Percentiles rank a stretch among this genome's conserved stretches.
Conservation (phyloP, 1,140 invertebrate species). For the Branchinecta lynchi region DNA sequence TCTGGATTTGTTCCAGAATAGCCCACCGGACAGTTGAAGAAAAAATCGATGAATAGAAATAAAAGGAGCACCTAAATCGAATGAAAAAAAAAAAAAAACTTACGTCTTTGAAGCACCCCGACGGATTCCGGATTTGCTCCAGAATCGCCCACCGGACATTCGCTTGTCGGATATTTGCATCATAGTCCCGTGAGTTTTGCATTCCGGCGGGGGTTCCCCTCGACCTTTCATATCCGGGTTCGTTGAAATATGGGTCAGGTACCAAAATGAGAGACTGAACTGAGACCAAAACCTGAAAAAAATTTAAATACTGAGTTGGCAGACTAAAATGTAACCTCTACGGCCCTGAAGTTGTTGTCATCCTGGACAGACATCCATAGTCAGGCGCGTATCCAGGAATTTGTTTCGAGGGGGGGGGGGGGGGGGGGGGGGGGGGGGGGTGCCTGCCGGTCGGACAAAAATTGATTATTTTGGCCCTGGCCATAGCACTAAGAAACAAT, state of each 20-base stretch:
- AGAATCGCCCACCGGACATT: constrained; percentile 92
- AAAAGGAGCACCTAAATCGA: not conserved
- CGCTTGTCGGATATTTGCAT: constrained; percentile 87
- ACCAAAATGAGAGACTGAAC: constrained; percentile 92
- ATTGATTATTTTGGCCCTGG: no score
- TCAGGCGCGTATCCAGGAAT: no score
- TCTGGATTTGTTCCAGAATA: constrained; percentile 80
- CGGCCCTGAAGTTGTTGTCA: no score
- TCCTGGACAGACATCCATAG: no score
- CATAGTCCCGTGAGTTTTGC: constrained; percentile 78
- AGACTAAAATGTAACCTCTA: no score
- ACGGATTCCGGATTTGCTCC: constrained; percentile 76
- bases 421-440: no score
- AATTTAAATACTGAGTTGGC: constrained; percentile 15
- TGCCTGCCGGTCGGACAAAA: no score
- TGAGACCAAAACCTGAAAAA: constrained; percentile 66
- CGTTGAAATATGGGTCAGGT: constrained; percentile 94
- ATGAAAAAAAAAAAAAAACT: constrained; percentile 21
- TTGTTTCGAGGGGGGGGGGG: no score
- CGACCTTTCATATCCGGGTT: constrained; percentile 87
- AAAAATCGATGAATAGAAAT: no score
- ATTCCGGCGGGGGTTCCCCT: constrained; percentile 72
- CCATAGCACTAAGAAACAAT: no score
- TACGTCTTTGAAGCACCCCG: constrained; percentile 83
- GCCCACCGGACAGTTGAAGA: constrained; percentile 89